A percentile compares a stretch with the other conserved stretches of the same genome.
phyloP scores from a whole-genome alignment of 2,888 invertebrate species.

The Formica aserva region DNA sequence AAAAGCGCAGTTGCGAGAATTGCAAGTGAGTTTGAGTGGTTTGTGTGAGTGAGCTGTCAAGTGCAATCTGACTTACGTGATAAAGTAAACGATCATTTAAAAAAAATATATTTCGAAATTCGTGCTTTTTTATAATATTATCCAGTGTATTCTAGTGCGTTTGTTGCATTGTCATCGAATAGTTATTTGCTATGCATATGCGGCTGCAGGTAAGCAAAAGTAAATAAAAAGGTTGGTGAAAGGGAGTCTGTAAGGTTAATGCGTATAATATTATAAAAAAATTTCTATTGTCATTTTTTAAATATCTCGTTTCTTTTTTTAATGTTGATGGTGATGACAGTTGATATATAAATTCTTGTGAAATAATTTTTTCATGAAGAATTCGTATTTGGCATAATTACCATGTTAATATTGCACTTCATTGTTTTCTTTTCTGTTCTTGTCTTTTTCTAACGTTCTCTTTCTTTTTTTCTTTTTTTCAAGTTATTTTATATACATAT shows the following conservation, averaged over 20 bases:
- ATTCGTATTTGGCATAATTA: background rate
- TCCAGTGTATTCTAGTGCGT: background rate
- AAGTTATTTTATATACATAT: background rate
- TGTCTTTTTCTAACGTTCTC: too few species aligned
- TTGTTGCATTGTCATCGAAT: background rate
- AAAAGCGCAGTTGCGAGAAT: background rate
- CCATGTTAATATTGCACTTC: background rate
- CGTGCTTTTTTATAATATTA: background rate
- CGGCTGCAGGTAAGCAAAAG: background rate
- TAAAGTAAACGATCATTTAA: background rate
- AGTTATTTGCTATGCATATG: background rate
- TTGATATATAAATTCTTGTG: background rate
- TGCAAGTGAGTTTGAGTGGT: background rate
- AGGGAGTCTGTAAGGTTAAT: background rate
- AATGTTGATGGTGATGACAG: background rate
- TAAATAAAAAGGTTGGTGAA: background rate
- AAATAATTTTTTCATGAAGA: background rate
- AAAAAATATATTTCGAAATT: background rate
- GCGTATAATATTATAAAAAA: background rate
- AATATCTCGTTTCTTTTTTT: background rate
- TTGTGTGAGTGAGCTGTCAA: background rate
- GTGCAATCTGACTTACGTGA: background rate
- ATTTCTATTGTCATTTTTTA: background rate
- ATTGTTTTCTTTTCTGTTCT: too few species aligned
- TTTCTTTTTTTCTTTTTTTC: background rate